Evolutionary conservation across 2,797 vertebrate species (phyloP).

Genomic region (Lophotriccus pileatus): DNA sequence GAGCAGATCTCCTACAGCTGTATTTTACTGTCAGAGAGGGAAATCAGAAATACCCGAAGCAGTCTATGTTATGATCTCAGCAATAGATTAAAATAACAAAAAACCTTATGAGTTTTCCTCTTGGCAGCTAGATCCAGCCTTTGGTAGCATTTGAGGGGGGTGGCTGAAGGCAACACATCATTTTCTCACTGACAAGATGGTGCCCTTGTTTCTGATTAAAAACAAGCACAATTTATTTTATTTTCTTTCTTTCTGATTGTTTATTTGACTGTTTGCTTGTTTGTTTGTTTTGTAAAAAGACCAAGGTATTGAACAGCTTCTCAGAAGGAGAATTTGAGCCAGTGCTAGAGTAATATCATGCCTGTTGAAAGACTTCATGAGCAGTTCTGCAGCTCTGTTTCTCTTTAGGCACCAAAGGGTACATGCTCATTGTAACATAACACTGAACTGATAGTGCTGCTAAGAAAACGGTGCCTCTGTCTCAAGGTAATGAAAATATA

Average conservation of each 20-base stretch:
- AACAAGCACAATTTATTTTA: conserved; percentile 2
- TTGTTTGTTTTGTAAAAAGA: neutral
- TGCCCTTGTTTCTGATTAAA: conserved; percentile 23
- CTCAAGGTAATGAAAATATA: conserved; percentile 5
- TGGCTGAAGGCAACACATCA: neutral
- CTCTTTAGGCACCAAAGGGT: conserved; percentile 69
- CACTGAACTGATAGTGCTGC: neutral
- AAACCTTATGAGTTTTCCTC: too few species aligned
- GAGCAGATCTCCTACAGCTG: neutral
- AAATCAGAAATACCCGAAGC: neutral
- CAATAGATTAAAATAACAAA: neutral
- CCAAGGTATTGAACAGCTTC: neutral
- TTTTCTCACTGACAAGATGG: conserved; percentile 3
- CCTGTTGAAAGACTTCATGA: conserved; percentile 46
- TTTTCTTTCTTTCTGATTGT: neutral
- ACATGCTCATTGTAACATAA: neutral
- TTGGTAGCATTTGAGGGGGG: neutral
- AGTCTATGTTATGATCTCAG: neutral
- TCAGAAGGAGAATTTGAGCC: conserved; percentile 38
- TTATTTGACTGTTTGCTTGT: too few species aligned
- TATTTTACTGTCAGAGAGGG: neutral
- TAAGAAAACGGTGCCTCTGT: neutral
- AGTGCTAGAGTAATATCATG: conserved; percentile 55
- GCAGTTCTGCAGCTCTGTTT: conserved; percentile 44
- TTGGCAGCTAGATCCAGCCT: too few species aligned